Base-by-base conservation (phyloP, 2,888 invertebrate genomes). In the Standfussiana lucernea region DNA sequence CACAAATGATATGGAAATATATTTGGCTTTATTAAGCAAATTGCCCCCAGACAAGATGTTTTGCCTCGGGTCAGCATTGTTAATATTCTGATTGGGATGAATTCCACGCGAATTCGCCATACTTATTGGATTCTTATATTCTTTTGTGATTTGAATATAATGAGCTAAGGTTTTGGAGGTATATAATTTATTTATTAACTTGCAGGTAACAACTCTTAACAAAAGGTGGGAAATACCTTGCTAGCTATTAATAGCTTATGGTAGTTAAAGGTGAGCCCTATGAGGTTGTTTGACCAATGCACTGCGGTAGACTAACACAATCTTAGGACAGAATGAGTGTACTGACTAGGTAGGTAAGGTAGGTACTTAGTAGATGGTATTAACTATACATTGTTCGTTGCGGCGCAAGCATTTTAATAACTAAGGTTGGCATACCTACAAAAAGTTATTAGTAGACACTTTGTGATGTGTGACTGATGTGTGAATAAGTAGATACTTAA, bases 21-120 rank as follows among this genome's bases (percentile, higher is more conserved):
- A 86, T 86, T 75, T 77, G 81, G 76, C 78, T 88, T 90, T 90
- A 89, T 91, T 90, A 90, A 66, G 91, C 91, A 93, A 93, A 93
- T 93, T 93, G 90, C 90, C 82, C 72, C 66, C 83, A 75, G 72
- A 80, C 83, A 82, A 77, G 89, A 88, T 86, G 86, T 89, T 88
- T 87, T 80, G 95, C 95, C 94, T 83, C 90, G 69, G 93, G 95
- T 78, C 83, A 84, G 87, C 93, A 93, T 93, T 90, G 88, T 87
- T 88, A 88, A 62, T 79, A 72, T 80, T 83, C 72, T 79, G 86
- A 87, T 87, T 88, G 82, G 82, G 76, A 85, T 81, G 82, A 75
- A 90, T 86, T 89, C 88, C 86, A 75, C 78, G 64, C 79, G 65
- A 88, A 78, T 81, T 75, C 73, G 77, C 76, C 70, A 83, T 82